phyloP scores from a whole-genome alignment of 2,888 invertebrate genomes.

The Sicus ferrugineus region DNA sequence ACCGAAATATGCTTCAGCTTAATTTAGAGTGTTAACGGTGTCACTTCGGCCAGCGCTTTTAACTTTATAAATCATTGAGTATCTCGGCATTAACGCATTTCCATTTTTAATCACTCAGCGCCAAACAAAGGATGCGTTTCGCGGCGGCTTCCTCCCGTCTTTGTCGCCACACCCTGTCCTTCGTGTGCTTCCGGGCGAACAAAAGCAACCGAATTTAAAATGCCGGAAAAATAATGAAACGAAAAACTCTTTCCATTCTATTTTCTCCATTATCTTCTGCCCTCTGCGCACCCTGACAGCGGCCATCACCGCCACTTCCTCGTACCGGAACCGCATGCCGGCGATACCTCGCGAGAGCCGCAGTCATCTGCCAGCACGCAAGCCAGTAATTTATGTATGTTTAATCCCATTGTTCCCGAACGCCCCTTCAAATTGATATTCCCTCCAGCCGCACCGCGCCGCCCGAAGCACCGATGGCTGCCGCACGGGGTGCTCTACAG shows the following conservation, averaged over 20 bases:
- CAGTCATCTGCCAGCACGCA: neutral
- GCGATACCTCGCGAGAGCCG: conserved; percentile 2
- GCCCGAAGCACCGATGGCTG: neutral
- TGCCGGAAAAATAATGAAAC: no score
- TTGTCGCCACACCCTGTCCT: neutral
- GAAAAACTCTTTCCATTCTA: no score
- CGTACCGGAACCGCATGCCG: neutral
- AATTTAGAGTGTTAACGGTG: neutral
- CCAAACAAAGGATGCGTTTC: neutral
- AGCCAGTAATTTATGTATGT: conserved; percentile 14
- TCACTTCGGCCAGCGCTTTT: neutral
- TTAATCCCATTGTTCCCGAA: conserved; percentile 20
- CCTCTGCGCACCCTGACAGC: no score
- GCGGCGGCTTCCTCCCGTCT: no score
- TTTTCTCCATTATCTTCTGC: no score
- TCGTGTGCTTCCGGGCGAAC: no score
- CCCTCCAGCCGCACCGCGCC: neutral
- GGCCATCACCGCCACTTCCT: no score
- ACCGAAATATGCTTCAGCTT: neutral
- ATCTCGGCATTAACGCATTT: conserved; percentile 11
- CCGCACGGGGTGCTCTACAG: neutral
- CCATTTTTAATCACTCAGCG: conserved; percentile 21
- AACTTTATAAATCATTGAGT: conserved; percentile 9
- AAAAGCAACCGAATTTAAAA: no score
- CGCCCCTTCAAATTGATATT: conserved; percentile 18